These are phyloP conservation scores for Iselma pallidipennis DNA, from an alignment of 2,888 invertebrate species.

Conservation along the genomic window DNA sequence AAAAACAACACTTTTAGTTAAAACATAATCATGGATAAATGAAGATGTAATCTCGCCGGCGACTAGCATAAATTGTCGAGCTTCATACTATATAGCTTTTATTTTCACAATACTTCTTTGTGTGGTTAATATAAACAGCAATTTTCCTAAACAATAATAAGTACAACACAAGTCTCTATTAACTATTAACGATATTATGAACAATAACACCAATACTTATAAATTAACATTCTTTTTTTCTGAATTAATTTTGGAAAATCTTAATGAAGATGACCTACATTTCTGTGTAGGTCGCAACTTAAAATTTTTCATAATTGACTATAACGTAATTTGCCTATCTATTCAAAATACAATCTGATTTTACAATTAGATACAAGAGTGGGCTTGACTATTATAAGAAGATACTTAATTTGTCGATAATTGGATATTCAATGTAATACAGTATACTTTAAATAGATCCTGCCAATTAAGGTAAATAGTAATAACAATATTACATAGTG, in stretches of 20 bases:
- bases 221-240: background rate
- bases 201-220: background rate
- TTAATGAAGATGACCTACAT: too few species aligned
- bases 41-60: background rate
- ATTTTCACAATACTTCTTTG: constrained; percentile 1
- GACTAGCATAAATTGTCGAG: background rate
- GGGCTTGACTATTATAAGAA: background rate
- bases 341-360: too few species aligned
- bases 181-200: background rate
- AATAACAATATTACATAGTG: background rate
- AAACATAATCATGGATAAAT: background rate
- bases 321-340: background rate
- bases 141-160: background rate
- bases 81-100: background rate
- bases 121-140: background rate
- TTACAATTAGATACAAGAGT: background rate
- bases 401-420: background rate
- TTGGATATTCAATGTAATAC: background rate
- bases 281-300: background rate
- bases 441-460: background rate
- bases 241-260: background rate
- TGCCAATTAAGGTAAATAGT: background rate
- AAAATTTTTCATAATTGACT: background rate
- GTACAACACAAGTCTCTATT: background rate
- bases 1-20: background rate